A percentile compares a stretch with the other conserved stretches of the same genome.
Conservation (phyloP, 2,113 vertebrate genomes). For the Numida meleagris region DNA sequence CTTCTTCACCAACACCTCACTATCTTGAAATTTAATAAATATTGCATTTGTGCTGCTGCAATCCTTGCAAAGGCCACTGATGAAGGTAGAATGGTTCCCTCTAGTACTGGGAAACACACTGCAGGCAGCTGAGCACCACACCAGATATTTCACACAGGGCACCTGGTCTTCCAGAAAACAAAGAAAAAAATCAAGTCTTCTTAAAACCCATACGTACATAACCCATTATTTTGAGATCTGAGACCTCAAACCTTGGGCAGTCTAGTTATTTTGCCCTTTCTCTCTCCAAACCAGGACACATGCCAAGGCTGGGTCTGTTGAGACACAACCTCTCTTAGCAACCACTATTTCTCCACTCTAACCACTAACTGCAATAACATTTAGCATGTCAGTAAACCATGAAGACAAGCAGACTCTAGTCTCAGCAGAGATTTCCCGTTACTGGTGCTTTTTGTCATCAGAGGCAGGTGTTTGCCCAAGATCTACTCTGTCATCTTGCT, state of each 20-base stretch:
- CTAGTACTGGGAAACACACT: fast-evolving
- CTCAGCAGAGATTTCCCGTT: conserved; percentile 1
- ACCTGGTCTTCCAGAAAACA: neutral
- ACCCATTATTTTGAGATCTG: neutral
- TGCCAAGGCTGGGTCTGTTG: neutral
- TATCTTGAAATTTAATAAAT: neutral
- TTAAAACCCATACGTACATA: neutral
- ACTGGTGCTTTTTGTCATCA: neutral
- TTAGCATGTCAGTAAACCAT: neutral
- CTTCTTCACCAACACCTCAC: fast-evolving
- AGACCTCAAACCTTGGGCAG: neutral
- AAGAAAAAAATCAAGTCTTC: neutral
- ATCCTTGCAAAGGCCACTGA: neutral
- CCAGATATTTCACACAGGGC: neutral
- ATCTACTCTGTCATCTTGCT: neutral
- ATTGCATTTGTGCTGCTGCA: neutral
- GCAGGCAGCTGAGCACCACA: neutral
- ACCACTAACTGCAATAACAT: neutral
- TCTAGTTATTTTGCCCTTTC: neutral
- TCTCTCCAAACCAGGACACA: neutral
- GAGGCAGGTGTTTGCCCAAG: neutral
- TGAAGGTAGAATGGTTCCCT: neutral
- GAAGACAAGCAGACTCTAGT: neutral
- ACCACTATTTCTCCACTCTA: neutral
- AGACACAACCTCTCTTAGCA: neutral